phyloP scores from a whole-genome alignment of 1,140 invertebrate genomes.

The Druon quercuslanigerum region DNA sequence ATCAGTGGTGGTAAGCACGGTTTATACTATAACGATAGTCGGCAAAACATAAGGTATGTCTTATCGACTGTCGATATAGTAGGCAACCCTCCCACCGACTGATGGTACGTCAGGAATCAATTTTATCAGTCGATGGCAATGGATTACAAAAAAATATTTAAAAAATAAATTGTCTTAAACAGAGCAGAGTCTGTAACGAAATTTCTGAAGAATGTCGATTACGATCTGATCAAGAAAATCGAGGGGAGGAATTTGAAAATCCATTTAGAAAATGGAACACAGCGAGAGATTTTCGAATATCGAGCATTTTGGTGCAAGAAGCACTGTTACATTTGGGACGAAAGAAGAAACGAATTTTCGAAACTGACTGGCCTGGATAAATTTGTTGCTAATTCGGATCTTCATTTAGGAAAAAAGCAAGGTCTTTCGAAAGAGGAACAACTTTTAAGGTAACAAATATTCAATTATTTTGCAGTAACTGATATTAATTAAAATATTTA shows the following conservation, averaged over 20 bases:
- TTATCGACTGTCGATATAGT: too few relatives aligned
- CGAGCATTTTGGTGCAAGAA: constrained; percentile 82
- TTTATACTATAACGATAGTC: too few relatives aligned
- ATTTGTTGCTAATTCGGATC: constrained; percentile 77
- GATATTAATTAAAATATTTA: too few relatives aligned
- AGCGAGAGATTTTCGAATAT: constrained; percentile 62
- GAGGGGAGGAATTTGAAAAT: constrained; percentile 62
- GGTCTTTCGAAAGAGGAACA: constrained; percentile 78
- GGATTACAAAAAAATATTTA: not conserved
- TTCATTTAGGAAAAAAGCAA: constrained; percentile 75
- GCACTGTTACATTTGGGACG: constrained; percentile 82
- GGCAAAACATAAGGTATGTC: too few relatives aligned
- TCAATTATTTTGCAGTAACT: too few relatives aligned
- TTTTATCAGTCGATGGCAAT: too few relatives aligned
- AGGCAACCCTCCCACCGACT: too few relatives aligned
- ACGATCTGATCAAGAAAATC: constrained; percentile 56
- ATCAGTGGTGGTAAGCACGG: too few relatives aligned
- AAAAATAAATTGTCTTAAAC: constrained; percentile 28
- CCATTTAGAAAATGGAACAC: constrained; percentile 71
- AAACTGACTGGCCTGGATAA: constrained; percentile 82
- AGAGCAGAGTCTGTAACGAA: constrained; percentile 36
- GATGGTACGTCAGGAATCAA: too few relatives aligned
- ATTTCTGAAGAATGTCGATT: constrained; percentile 38
- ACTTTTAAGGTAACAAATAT: constrained; percentile 67
- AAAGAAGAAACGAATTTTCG: constrained; percentile 77